These are phyloP conservation scores for Crenuchus spilurus DNA, from an alignment of 2,797 vertebrate genomes.

Conservation along the genomic window DNA sequence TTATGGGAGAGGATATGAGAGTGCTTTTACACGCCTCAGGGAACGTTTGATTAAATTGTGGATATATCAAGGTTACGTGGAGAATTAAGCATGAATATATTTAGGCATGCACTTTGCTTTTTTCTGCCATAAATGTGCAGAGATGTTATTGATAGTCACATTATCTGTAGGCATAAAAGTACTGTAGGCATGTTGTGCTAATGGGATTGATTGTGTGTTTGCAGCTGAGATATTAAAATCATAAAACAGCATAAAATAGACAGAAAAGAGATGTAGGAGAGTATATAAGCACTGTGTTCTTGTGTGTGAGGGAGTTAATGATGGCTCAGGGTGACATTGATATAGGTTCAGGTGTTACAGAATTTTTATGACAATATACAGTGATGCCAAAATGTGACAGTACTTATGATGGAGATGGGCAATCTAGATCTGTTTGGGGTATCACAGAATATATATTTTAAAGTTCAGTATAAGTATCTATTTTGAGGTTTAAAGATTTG, in stretches of 20 bases:
- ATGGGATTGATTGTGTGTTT: slow-evolving; percentile 3
- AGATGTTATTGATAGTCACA: background rate
- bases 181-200: background rate
- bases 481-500: too few species aligned
- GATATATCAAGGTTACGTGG: background rate
- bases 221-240: slow-evolving; percentile 13
- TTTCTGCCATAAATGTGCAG: background rate
- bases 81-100: background rate
- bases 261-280: background rate
- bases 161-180: background rate
- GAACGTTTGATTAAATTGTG: background rate
- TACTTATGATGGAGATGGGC: too few species aligned
- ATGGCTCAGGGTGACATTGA: too few species aligned
- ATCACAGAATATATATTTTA: too few species aligned
- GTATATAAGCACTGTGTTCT: background rate
- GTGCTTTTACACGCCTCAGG: background rate
- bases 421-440: too few species aligned
- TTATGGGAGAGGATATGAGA: background rate
- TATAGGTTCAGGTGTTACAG: too few species aligned
- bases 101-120: background rate
- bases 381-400: too few species aligned
- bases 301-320: slow-evolving; percentile 8
- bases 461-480: too few species aligned
- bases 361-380: too few species aligned
- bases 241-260: slow-evolving; percentile 10